phyloP scores from a whole-genome alignment of 2,888 invertebrate species.

The Adelognathus sp. region DNA sequence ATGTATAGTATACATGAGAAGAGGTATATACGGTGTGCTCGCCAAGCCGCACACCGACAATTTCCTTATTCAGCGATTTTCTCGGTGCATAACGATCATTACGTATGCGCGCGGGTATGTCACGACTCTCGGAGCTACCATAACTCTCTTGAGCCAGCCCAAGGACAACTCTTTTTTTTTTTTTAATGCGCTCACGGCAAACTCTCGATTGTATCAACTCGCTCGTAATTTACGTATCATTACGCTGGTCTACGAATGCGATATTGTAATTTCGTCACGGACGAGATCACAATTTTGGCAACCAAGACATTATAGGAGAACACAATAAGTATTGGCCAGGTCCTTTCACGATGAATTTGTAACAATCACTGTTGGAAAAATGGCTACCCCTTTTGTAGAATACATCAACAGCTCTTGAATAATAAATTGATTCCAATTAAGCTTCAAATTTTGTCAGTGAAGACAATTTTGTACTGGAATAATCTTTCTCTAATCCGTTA shows the following conservation, averaged over 20 bases:
- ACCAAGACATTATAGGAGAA: too few species aligned
- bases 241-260: neutral
- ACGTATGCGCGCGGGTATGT: conserved; percentile 70
- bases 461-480: too few species aligned
- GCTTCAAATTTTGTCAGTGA: neutral
- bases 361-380: too few species aligned
- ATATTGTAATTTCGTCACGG: too few species aligned
- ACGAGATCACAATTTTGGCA: neutral
- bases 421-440: neutral
- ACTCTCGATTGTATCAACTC: conserved; percentile 36
- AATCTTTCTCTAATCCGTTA: too few species aligned
- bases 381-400: too few species aligned
- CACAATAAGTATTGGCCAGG: too few species aligned
- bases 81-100: conserved; percentile 70
- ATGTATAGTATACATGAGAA: conserved; percentile 45
- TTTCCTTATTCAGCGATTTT: conserved; percentile 79
- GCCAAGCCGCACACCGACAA: conserved; percentile 63
- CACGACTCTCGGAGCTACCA: conserved; percentile 61
- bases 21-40: conserved; percentile 43
- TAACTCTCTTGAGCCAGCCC: conserved; percentile 72
- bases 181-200: conserved; percentile 38
- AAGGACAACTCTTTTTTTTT: conserved; percentile 64
- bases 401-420: too few species aligned
- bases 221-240: neutral
- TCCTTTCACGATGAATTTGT: too few species aligned